Evolutionary conservation across 2,113 vertebrate species (phyloP), one percentile per base, ranked within the genome.

Genomic region (Nycticebus coucang): DNA sequence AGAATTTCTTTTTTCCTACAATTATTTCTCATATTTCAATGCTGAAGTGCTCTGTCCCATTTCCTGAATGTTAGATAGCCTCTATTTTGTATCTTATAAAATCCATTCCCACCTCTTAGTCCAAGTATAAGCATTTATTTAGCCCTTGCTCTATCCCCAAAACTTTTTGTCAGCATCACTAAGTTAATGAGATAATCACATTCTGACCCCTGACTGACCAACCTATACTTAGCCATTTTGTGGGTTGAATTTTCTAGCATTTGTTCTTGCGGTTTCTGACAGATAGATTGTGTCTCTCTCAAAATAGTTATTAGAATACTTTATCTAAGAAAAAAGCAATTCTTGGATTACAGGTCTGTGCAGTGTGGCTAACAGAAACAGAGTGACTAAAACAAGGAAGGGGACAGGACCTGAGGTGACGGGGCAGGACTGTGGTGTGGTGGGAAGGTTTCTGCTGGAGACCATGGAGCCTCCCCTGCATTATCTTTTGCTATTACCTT

Each of bases 11-110:
- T 83, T 45, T 12, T 4, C 5, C n/a, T 59, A 37, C n/a, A 89
- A 79, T 55, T 68, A 53, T 55, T 92, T 74, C 97, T 98, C 26
- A 66, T 66, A 50, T 85, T 90, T 75, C 30, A 71, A 4, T 22
- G 12, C 95, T 93, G 91, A 96, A 89, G 96, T 96, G 89, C 95
- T 98, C 71, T 78, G 89, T 77, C 86, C 30, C 19, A 22, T 45
- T 87, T 87, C 45, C 91, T 95, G 69, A 41, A 41, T 41, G 41
- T 3, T 35, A 69, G 41, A 18, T 35, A 41, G 26, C 45, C 68
- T 95, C 26, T 53, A 35, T 84, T 78, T 92, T 72, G 28, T 33
- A 55, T n/a, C 21, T 19, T 75, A 22, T 62, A 24, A 62, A 75
- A 53, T 82, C 4, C 14, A 66, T 2, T 26, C 66, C 5, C 71